phyloP scores from a whole-genome alignment of 2,113 vertebrate genomes.

The Nesoenas mayeri region DNA sequence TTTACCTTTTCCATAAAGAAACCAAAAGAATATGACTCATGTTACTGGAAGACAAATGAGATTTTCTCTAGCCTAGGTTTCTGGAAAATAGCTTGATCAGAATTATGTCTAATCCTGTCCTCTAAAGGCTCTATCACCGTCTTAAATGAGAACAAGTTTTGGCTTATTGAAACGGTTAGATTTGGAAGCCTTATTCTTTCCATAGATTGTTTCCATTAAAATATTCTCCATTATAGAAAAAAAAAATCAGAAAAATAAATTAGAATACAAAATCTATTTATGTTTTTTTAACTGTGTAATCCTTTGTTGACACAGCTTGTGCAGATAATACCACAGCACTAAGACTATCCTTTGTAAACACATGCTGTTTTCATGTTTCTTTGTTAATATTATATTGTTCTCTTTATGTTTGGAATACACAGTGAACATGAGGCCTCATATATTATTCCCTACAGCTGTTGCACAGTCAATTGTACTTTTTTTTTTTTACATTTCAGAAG shows the following conservation, averaged over 20 bases:
- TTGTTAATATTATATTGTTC: not conserved
- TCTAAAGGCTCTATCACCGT: not conserved
- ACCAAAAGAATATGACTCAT: not conserved
- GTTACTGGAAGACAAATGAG: slow-evolving; percentile 19
- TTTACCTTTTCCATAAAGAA: not conserved
- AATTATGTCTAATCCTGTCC: slow-evolving; percentile 3
- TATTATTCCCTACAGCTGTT: not conserved
- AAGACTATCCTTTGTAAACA: not conserved
- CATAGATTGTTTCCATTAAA: slow-evolving; percentile 7
- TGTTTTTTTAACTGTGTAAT: not conserved
- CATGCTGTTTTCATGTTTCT: not conserved
- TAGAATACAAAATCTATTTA: not conserved
- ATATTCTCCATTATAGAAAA: not conserved
- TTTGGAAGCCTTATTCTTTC: not conserved
- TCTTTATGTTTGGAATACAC: not conserved
- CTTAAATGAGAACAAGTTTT: not conserved
- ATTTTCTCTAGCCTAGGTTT: slow-evolving; percentile 5
- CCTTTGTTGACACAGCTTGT: not conserved
- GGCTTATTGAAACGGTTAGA: not conserved
- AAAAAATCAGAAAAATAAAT: slow-evolving; percentile 4
- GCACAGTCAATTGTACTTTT: not conserved
- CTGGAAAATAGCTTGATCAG: slow-evolving; percentile 38
- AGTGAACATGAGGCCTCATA: not conserved
- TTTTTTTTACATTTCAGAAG: not conserved
- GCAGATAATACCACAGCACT: not conserved